Conservation (phyloP, 1,140 invertebrate genomes). For the Scaptodrosophila lebanonensis region DNA sequence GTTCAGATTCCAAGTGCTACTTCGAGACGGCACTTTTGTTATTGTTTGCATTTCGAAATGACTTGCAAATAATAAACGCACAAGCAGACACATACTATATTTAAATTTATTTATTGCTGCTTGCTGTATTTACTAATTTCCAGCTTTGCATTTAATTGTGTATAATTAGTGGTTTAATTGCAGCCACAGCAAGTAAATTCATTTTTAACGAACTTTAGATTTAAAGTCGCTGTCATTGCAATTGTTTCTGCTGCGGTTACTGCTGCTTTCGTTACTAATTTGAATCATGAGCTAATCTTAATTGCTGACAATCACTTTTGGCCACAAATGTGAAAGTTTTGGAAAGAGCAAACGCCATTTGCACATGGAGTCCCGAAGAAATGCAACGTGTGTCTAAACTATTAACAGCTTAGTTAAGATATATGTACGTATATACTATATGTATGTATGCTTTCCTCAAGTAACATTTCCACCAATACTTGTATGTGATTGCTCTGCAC, state of each 20-base stretch:
- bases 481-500: too few species aligned
- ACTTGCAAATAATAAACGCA: slow-evolving; percentile 35
- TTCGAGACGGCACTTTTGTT: neutral
- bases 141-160: slow-evolving; percentile 67
- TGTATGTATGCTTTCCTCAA: too few species aligned
- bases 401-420: too few species aligned
- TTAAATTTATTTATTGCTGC: slow-evolving; percentile 37
- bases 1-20: slow-evolving; percentile 23
- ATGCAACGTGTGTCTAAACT: too few species aligned
- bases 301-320: slow-evolving; percentile 26
- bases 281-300: slow-evolving; percentile 33
- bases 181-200: slow-evolving; percentile 52
- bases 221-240: slow-evolving; percentile 23
- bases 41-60: slow-evolving; percentile 28
- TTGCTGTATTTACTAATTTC: slow-evolving; percentile 26
- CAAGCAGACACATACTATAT: too few species aligned
- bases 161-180: slow-evolving; percentile 66
- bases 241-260: slow-evolving; percentile 2
- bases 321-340: slow-evolving; percentile 50
- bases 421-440: too few species aligned
- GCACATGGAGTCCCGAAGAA: too few species aligned
- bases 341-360: slow-evolving; percentile 9
- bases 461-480: too few species aligned
- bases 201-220: slow-evolving; percentile 59
- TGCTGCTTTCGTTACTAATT: slow-evolving; percentile 29